Evolutionary conservation across 2,113 vertebrate genomes (phyloP).

Genomic region (Panurus biarmicus): DNA sequence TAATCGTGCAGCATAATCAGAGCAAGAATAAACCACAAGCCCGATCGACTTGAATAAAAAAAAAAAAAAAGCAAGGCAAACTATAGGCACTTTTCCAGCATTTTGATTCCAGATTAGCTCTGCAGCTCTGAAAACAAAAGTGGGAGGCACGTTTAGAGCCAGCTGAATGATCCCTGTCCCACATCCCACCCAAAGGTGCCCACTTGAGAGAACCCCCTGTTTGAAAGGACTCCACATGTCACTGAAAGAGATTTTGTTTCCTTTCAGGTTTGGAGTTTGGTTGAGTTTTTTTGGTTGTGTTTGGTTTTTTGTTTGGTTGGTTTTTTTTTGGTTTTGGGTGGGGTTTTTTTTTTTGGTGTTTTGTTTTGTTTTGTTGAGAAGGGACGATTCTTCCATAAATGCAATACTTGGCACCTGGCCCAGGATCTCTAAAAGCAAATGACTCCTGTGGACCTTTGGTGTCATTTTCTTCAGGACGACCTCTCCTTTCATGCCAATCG

Average conservation of each 20-base stretch:
- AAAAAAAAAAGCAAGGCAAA: not conserved
- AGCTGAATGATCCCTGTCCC: not conserved
- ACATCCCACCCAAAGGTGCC: not conserved
- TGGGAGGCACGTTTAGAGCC: not conserved
- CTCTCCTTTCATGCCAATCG: conserved; percentile 51
- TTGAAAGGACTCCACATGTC: not conserved
- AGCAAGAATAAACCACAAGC: not conserved
- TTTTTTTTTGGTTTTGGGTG: no score
- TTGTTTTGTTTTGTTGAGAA: not conserved
- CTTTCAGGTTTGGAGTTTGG: not conserved
- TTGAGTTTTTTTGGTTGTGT: not conserved
- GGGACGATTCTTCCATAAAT: conserved; percentile 53
- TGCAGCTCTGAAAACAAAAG: not conserved
- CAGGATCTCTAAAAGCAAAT: conserved; percentile 62
- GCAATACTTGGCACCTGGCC: conserved; percentile 61
- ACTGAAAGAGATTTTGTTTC: not conserved
- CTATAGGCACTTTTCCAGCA: not conserved
- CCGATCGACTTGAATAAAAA: not conserved
- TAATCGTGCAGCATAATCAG: not conserved
- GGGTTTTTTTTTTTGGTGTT: no score
- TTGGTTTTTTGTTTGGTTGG: not conserved
- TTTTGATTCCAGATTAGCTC: conserved; percentile 7
- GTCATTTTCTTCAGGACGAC: conserved; percentile 66
- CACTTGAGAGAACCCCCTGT: not conserved
- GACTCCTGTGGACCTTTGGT: conserved; percentile 60